Evolutionary conservation across 1,140 invertebrate genomes (phyloP), one percentile per base, ranked within the genome.

Genomic region (Druon quercuslanigerum): DNA sequence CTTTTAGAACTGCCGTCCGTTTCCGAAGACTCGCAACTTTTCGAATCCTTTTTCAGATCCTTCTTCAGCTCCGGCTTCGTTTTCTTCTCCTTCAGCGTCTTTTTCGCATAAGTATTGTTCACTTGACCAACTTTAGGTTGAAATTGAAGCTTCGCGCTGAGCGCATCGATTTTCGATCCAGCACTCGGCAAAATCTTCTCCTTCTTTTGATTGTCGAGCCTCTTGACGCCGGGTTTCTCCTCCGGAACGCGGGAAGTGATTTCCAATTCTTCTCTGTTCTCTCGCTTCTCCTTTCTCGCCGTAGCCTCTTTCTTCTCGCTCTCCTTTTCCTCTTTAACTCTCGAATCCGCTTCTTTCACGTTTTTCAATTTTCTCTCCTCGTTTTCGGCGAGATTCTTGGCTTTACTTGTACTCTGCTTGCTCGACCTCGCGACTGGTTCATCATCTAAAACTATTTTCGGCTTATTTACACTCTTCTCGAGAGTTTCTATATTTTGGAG

Each of bases 121-220:
- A 90, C 83, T 76, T 86, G 87, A 9, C 89, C 89, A 20, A 88
- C 82, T 84, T 91, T 92, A 4, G 90, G 90, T 56, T 91, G 91
- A 84, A 90, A 91, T 12, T 90, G 89, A 8, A 91, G 77, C 60
- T 91, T 92, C 11, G 84, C 88, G 74, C 90, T 92, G 4, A 92
- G 71, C 5, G 90, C 90, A 60, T 91, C 90, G 8, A 91, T 91
- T 74, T 92, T 92, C 2, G 90, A 90, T 6, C 90, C 90, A 5
- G 86, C 84, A 73, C 81, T 83, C 3, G 25, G 25, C 25, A 70
- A 72, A 13, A 84, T 89, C 14, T 52, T 9, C 46, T 83, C 81
- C 25, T 82, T 80, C 17, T 89, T 89, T 66, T 82, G 70, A 51
- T 56, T 80, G 12, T 84, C 80, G 3, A 7, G 3, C 19, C 3